Base-by-base conservation (phyloP, 2,797 vertebrate genomes). In the Gadopsis marmoratus region DNA sequence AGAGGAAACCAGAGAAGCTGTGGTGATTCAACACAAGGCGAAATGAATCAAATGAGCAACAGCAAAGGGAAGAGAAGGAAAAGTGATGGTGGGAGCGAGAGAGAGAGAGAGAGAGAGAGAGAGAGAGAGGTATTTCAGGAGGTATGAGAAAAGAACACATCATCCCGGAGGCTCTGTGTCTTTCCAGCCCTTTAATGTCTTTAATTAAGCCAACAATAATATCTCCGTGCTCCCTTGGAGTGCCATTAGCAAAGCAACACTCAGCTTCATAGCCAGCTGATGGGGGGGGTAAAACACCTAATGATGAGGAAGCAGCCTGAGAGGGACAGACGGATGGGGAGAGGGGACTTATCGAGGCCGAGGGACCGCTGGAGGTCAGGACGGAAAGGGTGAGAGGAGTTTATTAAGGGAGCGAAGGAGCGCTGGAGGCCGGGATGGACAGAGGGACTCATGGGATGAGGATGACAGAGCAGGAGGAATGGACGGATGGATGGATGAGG, bases 191-290 rank as follows among this genome's bases (percentile, higher is more conserved):
- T 94, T 93, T 94, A 94, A 94, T 92, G 93, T 88, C 74, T 92
- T 95, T 94, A 94, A 95, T 94, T 93, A 94, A 94, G 88, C 88
- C 90, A 91, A 86, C 90, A 89, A 90, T 89, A 91, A 92, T 91
- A 93, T 92, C 88, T 83, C 85, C 8, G 58, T 39, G 51, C 86
- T 91, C 90, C 89, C 85, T 90, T 51, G 60, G 90, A 92, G 93
- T 82, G 83, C 84, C 86, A 91, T 94, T 92, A 92, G 86, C 86
- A 76, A 83, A 87, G 89, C 86, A 87, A 86, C 87, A 87, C 86
- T 87, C 80, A 37, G 78, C 82, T 71, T 60, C 65, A 76, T 74
- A 67, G 80, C 58, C 72, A 39, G 80, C 88, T 85, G 88, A 86
- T 47, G 69, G 86, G 74, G 82, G 62, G 35, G 62, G 43, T 39